A percentile compares a stretch with the other conserved stretches of the same genome.
Conservation (phyloP, 37 sponge, comb jelly and placozoan genomes). For the Crambe crambe region DNA sequence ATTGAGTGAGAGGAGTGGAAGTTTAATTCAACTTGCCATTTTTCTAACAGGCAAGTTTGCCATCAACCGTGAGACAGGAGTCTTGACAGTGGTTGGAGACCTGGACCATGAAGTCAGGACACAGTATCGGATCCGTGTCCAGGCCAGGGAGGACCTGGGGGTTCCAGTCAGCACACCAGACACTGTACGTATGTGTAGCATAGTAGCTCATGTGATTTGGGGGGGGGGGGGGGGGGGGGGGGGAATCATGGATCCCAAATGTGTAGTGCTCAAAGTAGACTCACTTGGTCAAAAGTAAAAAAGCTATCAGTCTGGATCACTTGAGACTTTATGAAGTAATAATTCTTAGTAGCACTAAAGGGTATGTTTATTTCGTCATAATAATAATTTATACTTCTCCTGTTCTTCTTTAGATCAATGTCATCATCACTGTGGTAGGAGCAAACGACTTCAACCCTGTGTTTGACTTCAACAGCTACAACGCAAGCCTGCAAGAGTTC, state of each 20-base stretch:
- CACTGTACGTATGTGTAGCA: neutral
- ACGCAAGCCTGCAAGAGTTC: slow-evolving; percentile 10
- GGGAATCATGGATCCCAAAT: too few relatives aligned
- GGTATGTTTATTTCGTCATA: too few relatives aligned
- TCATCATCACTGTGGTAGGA: slow-evolving; percentile 13
- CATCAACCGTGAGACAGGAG: slow-evolving; percentile 31
- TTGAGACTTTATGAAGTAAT: too few relatives aligned
- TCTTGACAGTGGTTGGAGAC: neutral
- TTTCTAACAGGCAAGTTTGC: slow-evolving; percentile 23
- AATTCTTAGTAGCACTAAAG: too few relatives aligned
- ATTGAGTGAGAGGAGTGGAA: neutral
- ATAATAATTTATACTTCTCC: too few relatives aligned
- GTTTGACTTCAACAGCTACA: slow-evolving; percentile 11
- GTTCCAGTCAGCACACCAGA: neutral
- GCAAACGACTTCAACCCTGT: slow-evolving; percentile 30
- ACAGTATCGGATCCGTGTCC: neutral
- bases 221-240: too few relatives aligned
- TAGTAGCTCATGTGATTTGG: neutral
- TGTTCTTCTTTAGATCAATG: neutral
- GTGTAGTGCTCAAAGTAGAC: too few relatives aligned
- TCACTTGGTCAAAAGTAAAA: too few relatives aligned
- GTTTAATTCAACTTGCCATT: too few relatives aligned
- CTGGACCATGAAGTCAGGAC: slow-evolving; percentile 41
- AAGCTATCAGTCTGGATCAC: too few relatives aligned
- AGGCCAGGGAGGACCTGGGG: neutral